Evolutionary conservation across 2,797 vertebrate species (phyloP), one percentile per base, ranked within the genome.

Genomic region (Mormyrus hasselquistii): DNA sequence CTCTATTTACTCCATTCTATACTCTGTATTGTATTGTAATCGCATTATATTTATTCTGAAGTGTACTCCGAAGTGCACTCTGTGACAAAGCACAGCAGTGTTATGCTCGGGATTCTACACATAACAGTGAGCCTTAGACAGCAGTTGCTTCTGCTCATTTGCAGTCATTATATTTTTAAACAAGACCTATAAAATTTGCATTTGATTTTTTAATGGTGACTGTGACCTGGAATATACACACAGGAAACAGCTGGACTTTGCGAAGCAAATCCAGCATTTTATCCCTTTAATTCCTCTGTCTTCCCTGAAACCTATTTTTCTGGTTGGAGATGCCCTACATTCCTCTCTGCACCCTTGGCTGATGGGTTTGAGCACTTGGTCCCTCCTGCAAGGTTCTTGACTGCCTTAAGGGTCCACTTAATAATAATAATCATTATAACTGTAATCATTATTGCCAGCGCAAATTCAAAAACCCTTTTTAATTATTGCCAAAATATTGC

Each of bases 381-480:
- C 91, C 76, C 76, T 92, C 87, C 90, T 14, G 6, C 52, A 91
- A 84, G 90, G 88, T 92, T 92, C 87, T 91, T 82, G 92, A 90
- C 87, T 49, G 82, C 82, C 88, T 86, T 86, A 57, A 90, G 90
- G 90, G 87, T 90, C 89, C 94, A 49, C 2, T 2, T 44, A 49
- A 25, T 44, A 83, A 49, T n/a, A 49, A 12, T 94, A 94, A 94
- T 91, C 76, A 83, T 91, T 90, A 22, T 90, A 88, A 90, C 90
- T 91, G 90, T 90, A 91, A 91, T 92, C 92, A n/a, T 65, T 76
- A 88, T 89, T 62, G 59, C 79, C 14, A 44, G 19, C 44, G 1
- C 47, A 49, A 83, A 22, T 49, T 73, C 34, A 83, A 25, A 49
- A 83, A 22, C 41, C 76, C 29, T 73, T 38, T 73, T 38, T 73